Evolutionary conservation across 2,888 invertebrate species (phyloP).

Genomic region (Agrochola circellaris): DNA sequence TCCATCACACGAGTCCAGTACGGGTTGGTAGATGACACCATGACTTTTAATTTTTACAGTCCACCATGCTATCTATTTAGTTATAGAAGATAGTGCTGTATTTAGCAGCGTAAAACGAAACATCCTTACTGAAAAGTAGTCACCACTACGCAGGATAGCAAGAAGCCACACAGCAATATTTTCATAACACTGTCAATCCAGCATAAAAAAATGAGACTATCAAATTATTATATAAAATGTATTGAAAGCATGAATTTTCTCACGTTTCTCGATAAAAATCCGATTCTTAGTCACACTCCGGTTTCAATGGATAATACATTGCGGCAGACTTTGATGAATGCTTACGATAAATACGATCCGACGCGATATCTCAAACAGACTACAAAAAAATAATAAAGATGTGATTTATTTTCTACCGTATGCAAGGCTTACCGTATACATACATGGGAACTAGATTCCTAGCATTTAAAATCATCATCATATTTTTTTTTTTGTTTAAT

Average conservation of each 20-base stretch:
- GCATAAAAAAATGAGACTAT: constrained; percentile 2
- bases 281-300: constrained; percentile 47
- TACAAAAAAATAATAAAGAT: constrained; percentile 15
- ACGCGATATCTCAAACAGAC: constrained; percentile 27
- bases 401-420: constrained; percentile 3
- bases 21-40: not conserved
- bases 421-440: not conserved
- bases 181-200: constrained; percentile 4
- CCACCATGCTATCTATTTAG: not conserved
- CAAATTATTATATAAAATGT: constrained; percentile 24
- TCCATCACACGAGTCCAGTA: not conserved
- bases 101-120: not conserved
- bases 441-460: not conserved
- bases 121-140: not conserved
- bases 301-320: constrained; percentile 43
- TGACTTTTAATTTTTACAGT: not conserved
- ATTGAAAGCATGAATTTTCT: constrained; percentile 30
- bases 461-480: too few relatives aligned
- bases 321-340: constrained; percentile 54
- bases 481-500: too few relatives aligned
- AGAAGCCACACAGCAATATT: not conserved
- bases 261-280: constrained; percentile 35
- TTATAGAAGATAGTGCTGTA: not conserved
- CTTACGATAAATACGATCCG: constrained; percentile 49
- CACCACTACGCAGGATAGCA: not conserved